Percentiles rank a stretch among this genome's conserved stretches.
phyloP scores from a whole-genome alignment of 2,113 vertebrate species.

The Heteronetta atricapilla region DNA sequence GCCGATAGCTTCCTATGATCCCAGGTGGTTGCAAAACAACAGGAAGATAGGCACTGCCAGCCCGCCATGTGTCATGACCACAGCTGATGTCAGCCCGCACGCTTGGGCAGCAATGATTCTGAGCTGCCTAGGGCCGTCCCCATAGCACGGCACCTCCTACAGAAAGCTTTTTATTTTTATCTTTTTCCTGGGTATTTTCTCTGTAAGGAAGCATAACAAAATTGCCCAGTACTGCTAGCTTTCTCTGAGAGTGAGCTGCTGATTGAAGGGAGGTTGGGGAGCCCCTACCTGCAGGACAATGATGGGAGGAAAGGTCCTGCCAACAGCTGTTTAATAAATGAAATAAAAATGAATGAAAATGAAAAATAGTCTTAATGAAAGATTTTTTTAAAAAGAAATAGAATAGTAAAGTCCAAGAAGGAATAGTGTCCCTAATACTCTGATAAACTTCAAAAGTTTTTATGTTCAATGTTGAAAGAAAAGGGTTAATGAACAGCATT shows the following conservation, averaged over 20 bases:
- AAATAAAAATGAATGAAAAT: neutral
- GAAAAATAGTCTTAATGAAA: neutral
- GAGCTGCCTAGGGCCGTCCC: neutral
- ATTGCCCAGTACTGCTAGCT: neutral
- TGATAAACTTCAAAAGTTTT: neutral
- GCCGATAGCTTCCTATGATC: neutral
- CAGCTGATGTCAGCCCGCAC: neutral
- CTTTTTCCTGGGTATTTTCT: neutral
- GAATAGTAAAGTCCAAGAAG: neutral
- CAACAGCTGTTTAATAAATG: neutral
- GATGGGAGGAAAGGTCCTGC: neutral
- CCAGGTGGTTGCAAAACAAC: neutral
- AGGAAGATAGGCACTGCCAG: neutral
- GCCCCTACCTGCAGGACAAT: neutral
- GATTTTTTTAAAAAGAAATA: neutral
- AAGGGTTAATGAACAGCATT: neutral
- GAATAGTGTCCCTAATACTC: neutral
- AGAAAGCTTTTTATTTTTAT: neutral
- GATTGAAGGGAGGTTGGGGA: neutral
- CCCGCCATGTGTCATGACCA: neutral
- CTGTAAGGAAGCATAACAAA: neutral
- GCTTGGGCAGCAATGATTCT: accelerated
- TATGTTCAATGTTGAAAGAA: neutral
- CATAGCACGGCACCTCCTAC: neutral
- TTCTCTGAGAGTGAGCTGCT: neutral